Evolutionary conservation across 2,888 invertebrate genomes (phyloP), one percentile per base, ranked within the genome.

Genomic region (Antheraea yamamai): DNA sequence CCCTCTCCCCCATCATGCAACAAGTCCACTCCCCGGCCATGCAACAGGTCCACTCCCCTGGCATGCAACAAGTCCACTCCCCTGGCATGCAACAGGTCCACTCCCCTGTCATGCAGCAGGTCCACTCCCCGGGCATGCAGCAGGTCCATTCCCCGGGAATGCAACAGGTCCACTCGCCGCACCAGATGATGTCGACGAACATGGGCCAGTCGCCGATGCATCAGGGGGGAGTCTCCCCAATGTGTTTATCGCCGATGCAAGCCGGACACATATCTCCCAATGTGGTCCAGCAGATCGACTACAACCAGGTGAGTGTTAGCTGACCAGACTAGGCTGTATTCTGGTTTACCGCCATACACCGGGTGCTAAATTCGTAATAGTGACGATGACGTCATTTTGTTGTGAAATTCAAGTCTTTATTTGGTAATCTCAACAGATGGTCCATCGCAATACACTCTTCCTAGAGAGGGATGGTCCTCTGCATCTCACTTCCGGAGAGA

Each of bases 401-500:
- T 47, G 12, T 47, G 47, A 47, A 12, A 47, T 47, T 47, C 7
- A 47, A 47, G 12, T 12, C 10, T 10, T 39, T 39, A 4, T 39
- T 39, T 58, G 2, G 3, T 12, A 7, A 61, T 23, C 10, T 14
- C 16, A 12, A 39, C 70, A 70, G 70, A 39, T 70, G 39, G 70
- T 35, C 70, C 70, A 70, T n/a, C 70, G 39, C n/a, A 35, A 70
- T 20, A 4, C 70, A 18, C 87, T 91, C 47, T 86, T 91, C 73
- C 76, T 81, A 79, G 86, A 85, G 78, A 83, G 83, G 75, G 87
- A 81, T 10, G 85, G 82, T 1, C 77, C 81, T 16, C 88, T 92
- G 74, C 90, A 89, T 77, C 89, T 95, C 64, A 93, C 92, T 82
- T 95, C 95, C 2, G 91, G 92, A 76, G 96, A 96, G 78, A 91